Evolutionary conservation across 2,888 invertebrate species (phyloP), one percentile per base, ranked within the genome.

Genomic region (Chymomyza caudatula): DNA sequence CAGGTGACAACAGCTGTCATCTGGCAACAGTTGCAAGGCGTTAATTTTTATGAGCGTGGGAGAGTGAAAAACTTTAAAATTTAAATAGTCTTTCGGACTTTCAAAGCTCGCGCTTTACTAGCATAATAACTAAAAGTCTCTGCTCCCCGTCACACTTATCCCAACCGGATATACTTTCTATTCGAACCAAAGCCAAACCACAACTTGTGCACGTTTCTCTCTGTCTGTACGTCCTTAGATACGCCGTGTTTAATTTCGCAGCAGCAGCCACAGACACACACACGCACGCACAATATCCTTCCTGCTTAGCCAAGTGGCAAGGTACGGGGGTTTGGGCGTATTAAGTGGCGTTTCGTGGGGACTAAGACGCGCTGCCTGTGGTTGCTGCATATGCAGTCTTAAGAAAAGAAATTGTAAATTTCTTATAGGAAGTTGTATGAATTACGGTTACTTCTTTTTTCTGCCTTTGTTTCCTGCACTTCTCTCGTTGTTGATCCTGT

Each of bases 181-280:
- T 60, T 63, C 44, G 2, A 19, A 62, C 65, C 17, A 23, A 52
- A 63, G 43, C 22, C 3, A 76, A 88, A 86, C 82, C 84, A 70
- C 88, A 87, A 85, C 88, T 87, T 87, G 82, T 77, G 87, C 87
- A 88, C 88, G 87, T 85, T 87, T 78, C 73, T 67, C 49, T 66
- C 37, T 54, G 56, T 25, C 15, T 6, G 49, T 20, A 8, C 3
- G 51, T 51, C 51, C 51, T 51, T 51, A 47, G 47, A 47, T 47
- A 47, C 19, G 47, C 60, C 69, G 73, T 74, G 78, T 76, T 77
- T 76, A 77, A 76, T 76, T 76, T 76, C 78, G 63, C 72, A 74
- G 71, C 59, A 70, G 68, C 69, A 71, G 47, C 58, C 43, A 51
- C 22, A 58, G 44, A 1, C 29, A 37, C 11, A 23, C 29, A n/a